Evolutionary conservation across 2,113 vertebrate genomes (phyloP).

Genomic region (Accipiter virgatus): DNA sequence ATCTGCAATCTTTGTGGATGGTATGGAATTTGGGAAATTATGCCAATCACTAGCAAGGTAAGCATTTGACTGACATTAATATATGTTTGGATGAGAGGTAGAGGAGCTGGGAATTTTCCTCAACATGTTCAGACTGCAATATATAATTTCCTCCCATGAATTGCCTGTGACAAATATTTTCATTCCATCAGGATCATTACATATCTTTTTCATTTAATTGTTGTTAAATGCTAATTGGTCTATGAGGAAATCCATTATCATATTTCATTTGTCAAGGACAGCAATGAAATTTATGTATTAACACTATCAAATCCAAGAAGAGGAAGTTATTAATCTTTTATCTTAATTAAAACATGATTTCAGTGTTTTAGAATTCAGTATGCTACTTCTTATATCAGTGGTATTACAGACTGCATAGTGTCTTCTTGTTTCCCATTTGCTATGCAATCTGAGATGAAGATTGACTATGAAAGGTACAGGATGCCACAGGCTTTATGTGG

Average conservation of each 20-base stretch:
- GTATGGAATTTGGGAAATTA: not conserved
- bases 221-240: constrained; percentile 48
- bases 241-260: constrained; percentile 8
- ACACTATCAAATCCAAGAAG: constrained; percentile 10
- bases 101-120: not conserved
- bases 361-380: not conserved
- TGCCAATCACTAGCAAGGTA: not conserved
- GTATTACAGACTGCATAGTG: not conserved
- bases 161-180: not conserved
- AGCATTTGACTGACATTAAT: not conserved
- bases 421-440: constrained; percentile 16
- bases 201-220: constrained; percentile 36
- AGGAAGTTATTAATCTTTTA: constrained; percentile 19
- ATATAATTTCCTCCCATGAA: not conserved
- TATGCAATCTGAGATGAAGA: not conserved
- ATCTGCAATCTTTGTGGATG: not conserved
- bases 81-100: not conserved
- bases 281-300: constrained; percentile 25
- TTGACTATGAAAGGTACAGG: constrained; percentile 21
- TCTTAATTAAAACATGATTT: constrained; percentile 39
- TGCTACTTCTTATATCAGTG: not conserved
- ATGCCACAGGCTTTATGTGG: constrained; percentile 12
- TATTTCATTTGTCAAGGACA: constrained; percentile 26
- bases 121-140: not conserved
- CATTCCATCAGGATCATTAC: not conserved